Base-by-base conservation (phyloP, 2,113 vertebrate species). In the Anser brachyrhynchus region DNA sequence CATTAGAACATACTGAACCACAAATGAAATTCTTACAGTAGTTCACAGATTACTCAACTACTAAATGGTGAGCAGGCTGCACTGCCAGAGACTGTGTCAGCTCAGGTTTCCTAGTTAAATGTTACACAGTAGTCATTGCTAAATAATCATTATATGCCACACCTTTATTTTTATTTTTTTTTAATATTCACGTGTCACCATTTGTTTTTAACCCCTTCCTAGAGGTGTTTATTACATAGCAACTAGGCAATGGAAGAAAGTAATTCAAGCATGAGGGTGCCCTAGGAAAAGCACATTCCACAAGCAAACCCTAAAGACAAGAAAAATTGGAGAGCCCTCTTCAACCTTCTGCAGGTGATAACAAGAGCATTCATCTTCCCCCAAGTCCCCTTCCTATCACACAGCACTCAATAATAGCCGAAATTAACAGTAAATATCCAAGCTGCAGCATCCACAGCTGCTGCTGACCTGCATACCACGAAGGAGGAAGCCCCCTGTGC, bases 1-100 rank as follows among this genome's bases (percentile, higher is more conserved):
- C 89, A 89, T 55, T 41, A 96, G 95, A 95, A 96, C 93, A 95
- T 64, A 67, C 59, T 83, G 92, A 96, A 96, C 93, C 74, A 94
- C 92, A 89, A 93, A 95, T 67, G n/a, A 96, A 95, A 94, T 95
- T 96, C 92, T 95, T 93, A 94, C 84, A 67, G 96, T 85, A 91
- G 91, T 77, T 95, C 77, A 59, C 87, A 93, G 89, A 91, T 96
- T 94, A 95, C 92, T 93, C 91, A 96, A 43, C 62, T 77, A 39
- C 91, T 91, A 96, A 96, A 94, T 49, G 64, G 71, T 5, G 19
- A 95, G 67, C 72, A 43, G 88, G 31, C 64, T 43, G 31, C 5
- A 0, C 39, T 73, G 86, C 5, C 6, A 94, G 70, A 73, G 86
- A 35, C 51, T 26, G 70, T 1, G 35, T 23, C 28, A 0, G 92